phyloP scores from a whole-genome alignment of 2,113 vertebrate species.

The Colistium nudipinnis region DNA sequence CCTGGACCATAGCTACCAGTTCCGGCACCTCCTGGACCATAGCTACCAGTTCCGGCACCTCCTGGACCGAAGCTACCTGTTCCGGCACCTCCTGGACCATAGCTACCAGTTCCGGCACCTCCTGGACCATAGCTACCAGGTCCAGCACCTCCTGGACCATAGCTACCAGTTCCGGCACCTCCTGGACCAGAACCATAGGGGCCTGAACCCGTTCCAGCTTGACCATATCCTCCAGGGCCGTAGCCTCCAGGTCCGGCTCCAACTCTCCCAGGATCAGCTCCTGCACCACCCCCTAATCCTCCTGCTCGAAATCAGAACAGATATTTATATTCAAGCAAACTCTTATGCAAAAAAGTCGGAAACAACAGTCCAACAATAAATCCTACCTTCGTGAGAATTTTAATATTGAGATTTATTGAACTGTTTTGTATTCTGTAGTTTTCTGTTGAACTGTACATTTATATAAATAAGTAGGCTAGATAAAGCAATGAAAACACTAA shows the following conservation, averaged over 20 bases:
- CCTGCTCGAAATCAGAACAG: constrained; percentile 36
- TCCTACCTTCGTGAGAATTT: neutral
- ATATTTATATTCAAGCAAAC: neutral
- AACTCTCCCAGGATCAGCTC: constrained; percentile 44
- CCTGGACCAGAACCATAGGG: constrained; percentile 24
- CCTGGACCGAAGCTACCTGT: constrained; percentile 34
- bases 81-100: constrained; percentile 36
- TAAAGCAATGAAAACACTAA: too few relatives aligned
- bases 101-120: constrained; percentile 29
- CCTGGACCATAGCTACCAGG: constrained; percentile 1
- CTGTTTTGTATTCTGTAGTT: too few relatives aligned
- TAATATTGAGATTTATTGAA: neutral
- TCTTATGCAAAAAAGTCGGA: too few relatives aligned
- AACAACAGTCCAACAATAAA: neutral
- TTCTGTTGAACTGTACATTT: too few relatives aligned
- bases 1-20: constrained; percentile 25
- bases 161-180: constrained; percentile 31
- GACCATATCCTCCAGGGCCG: constrained; percentile 18
- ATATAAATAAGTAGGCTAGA: too few relatives aligned
- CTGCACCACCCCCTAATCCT: constrained; percentile 35
- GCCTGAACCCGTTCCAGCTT: constrained; percentile 36
- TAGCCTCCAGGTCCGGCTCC: constrained; percentile 23
- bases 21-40: constrained; percentile 27
- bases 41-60: too few relatives aligned
- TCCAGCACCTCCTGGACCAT: constrained; percentile 16